phyloP scores from a whole-genome alignment of 2,797 vertebrate genomes.

The Eremophila alpestris region DNA sequence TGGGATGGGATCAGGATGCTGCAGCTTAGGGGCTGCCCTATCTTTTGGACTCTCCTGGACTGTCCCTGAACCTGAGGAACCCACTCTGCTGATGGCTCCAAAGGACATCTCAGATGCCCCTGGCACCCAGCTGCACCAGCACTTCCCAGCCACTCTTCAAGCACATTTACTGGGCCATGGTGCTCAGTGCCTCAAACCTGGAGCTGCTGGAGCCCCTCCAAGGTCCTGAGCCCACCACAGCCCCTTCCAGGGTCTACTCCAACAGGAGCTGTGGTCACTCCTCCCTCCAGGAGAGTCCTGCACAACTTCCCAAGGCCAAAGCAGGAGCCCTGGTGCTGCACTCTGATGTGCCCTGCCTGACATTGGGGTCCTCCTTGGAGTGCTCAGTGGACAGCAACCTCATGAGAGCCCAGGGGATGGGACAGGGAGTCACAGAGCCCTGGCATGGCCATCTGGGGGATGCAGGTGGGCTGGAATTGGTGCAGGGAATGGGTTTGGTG shows the following conservation, averaged over 20 bases:
- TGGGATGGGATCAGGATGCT: rapidly evolving
- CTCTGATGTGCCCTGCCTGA: not conserved
- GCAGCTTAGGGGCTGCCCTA: rapidly evolving
- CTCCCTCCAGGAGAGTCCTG: not conserved
- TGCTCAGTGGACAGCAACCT: rapidly evolving
- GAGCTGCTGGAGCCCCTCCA: not conserved
- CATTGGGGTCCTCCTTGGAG: not conserved
- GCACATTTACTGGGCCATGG: not conserved
- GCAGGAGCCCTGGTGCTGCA: not conserved
- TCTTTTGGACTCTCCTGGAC: rapidly evolving
- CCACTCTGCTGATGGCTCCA: not conserved
- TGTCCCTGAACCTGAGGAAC: not conserved
- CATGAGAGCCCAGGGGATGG: not conserved
- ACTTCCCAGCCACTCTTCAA: not conserved
- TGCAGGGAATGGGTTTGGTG: not conserved
- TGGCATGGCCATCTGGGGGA: rapidly evolving
- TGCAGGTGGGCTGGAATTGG: rapidly evolving
- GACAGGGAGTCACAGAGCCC: not conserved
- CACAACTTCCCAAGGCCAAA: rapidly evolving
- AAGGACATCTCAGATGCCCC: not conserved
- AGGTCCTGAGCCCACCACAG: not conserved
- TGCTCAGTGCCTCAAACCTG: rapidly evolving
- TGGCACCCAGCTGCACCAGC: rapidly evolving
- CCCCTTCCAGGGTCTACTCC: not conserved
- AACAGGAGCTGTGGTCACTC: not conserved